These are phyloP conservation scores for Teleiodes luculella DNA, from an alignment of 2,888 invertebrate species.

Conservation along the genomic window DNA sequence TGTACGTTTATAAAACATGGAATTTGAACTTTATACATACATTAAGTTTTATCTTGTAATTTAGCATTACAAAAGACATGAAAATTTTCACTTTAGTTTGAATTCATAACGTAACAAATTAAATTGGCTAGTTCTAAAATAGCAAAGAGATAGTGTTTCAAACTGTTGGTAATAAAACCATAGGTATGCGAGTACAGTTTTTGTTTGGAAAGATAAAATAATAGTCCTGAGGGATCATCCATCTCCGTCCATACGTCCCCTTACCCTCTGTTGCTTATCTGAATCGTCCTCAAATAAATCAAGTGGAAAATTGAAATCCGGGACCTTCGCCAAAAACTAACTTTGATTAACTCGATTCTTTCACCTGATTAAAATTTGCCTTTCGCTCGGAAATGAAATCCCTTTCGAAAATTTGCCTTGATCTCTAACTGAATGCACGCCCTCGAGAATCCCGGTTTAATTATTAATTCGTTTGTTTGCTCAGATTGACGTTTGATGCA, in stretches of 20 bases:
- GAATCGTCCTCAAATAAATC: conserved; percentile 61
- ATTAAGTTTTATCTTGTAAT: too few relatives aligned
- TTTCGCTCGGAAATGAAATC: conserved; percentile 9
- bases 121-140: too few relatives aligned
- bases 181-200: too few relatives aligned
- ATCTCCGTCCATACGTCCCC: conserved; percentile 28
- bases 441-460: not conserved
- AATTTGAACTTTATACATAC: too few relatives aligned
- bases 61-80: too few relatives aligned
- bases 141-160: too few relatives aligned
- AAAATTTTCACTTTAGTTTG: too few relatives aligned
- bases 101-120: too few relatives aligned
- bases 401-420: conserved; percentile 7
- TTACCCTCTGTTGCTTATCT: conserved; percentile 38
- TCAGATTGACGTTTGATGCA: not conserved
- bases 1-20: too few relatives aligned
- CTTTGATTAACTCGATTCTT: conserved; percentile 54
- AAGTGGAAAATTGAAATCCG: conserved; percentile 69
- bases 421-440: conserved; percentile 10
- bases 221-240: conserved; percentile 13
- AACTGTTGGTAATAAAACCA: too few relatives aligned
- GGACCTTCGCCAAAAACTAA: conserved; percentile 42
- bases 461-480: not conserved
- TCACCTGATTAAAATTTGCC: conserved; percentile 47
- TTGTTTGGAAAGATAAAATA: conserved; percentile 11